Conservation (phyloP, 2,113 vertebrate species). For the Procavia capensis region DNA sequence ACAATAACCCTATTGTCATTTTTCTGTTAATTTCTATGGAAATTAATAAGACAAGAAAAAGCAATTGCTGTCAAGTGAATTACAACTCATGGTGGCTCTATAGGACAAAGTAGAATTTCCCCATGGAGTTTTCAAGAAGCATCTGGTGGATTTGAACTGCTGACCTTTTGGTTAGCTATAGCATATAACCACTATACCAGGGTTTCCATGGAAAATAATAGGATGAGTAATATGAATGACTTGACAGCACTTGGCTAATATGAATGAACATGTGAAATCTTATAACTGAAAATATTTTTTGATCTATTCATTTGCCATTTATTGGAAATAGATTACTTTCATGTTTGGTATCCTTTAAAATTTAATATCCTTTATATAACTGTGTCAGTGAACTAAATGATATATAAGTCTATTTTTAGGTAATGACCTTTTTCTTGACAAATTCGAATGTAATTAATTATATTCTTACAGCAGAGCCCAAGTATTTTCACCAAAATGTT, state of each 20-base stretch:
- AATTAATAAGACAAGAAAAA: too few relatives aligned
- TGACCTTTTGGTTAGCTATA: too few relatives aligned
- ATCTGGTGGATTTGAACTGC: too few relatives aligned
- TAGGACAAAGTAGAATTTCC: too few relatives aligned
- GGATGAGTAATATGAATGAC: too few relatives aligned
- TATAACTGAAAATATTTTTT: conserved; percentile 4
- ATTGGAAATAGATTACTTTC: background rate
- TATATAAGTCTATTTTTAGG: conserved; percentile 21
- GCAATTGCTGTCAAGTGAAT: too few relatives aligned
- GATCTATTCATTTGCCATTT: background rate
- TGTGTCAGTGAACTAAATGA: background rate
- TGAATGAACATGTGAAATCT: background rate
- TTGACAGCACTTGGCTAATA: too few relatives aligned
- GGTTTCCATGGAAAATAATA: too few relatives aligned
- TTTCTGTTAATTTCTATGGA: conserved; percentile 14
- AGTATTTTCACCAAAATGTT: conserved; percentile 32
- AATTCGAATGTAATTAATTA: conserved; percentile 24
- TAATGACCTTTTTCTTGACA: conserved; percentile 13
- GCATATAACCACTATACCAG: too few relatives aligned
- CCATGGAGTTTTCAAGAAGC: too few relatives aligned
- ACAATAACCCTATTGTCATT: background rate
- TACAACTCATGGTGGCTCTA: too few relatives aligned
- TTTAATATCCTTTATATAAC: background rate
- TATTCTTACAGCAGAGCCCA: background rate
- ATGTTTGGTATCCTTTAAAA: background rate